Percentiles rank a stretch among this genome's conserved stretches.
Evolutionary conservation across 2,113 vertebrate genomes (phyloP).

Genomic region (Indri indri): DNA sequence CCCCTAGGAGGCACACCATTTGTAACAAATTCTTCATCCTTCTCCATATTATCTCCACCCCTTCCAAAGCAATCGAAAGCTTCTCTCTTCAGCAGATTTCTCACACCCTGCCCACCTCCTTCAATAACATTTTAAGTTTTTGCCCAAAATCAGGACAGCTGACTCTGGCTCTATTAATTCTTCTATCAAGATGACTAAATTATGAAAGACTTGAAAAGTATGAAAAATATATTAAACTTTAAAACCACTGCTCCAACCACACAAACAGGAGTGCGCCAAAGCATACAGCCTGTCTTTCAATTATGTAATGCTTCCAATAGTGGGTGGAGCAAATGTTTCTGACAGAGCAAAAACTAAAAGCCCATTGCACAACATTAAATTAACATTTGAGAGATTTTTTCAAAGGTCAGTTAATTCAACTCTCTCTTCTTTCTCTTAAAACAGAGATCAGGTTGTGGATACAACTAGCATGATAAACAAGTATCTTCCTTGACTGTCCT

Average conservation of each 20-base stretch:
- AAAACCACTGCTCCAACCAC: conserved; percentile 54
- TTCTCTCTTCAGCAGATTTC: not conserved
- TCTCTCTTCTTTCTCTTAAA: not conserved
- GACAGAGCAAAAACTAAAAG: conserved; percentile 43
- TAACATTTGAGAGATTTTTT: conserved; percentile 21
- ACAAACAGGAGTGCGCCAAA: conserved; percentile 16
- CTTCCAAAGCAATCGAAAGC: not conserved
- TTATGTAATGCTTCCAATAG: conserved; percentile 28
- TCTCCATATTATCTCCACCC: not conserved
- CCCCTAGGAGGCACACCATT: not conserved
- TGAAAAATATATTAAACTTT: conserved; percentile 64
- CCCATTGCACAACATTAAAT: conserved; percentile 21
- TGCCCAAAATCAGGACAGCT: not conserved
- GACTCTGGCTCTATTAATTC: not conserved
- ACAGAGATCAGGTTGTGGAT: not conserved
- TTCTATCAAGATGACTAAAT: conserved; percentile 49
- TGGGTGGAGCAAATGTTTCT: not conserved
- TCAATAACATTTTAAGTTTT: not conserved
- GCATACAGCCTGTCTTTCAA: conserved; percentile 14
- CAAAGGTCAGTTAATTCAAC: conserved; percentile 38
- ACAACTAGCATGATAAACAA: not conserved
- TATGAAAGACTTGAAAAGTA: not conserved
- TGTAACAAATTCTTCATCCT: not conserved
- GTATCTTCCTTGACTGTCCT: not conserved
- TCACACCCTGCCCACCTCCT: not conserved